phyloP scores from a whole-genome alignment of 2,797 vertebrate genomes.

The Chrysocyon brachyurus region DNA sequence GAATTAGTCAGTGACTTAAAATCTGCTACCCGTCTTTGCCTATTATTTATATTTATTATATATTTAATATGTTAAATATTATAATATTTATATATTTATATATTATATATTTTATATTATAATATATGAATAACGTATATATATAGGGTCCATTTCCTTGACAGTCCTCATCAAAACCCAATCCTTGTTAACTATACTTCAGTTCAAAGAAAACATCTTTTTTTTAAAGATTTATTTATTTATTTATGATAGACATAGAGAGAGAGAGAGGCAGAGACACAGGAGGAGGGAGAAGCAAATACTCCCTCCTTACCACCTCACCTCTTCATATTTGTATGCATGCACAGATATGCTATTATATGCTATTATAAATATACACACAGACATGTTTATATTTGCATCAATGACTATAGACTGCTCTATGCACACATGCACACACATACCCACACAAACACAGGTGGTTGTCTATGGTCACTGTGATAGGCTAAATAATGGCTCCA shows the following conservation, averaged over 20 bases:
- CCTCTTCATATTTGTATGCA: neutral
- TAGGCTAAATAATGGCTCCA: neutral
- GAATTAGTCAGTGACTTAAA: neutral
- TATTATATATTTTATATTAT: no score
- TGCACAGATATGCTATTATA: neutral
- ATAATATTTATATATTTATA: neutral
- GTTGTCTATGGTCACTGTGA: neutral
- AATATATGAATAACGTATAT: neutral
- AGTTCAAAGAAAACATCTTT: neutral
- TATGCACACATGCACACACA: neutral
- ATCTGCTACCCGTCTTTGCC: neutral
- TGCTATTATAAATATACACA: neutral
- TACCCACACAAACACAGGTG: accelerated
- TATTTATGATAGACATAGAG: no score
- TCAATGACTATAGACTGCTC: neutral
- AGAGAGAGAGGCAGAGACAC: no score
- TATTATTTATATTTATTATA: neutral
- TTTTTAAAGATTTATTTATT: no score
- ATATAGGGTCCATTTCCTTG: neutral
- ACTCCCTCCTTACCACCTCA: neutral
- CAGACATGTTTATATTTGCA: neutral
- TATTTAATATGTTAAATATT: no score
- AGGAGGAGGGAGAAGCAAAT: no score
- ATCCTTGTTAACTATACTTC: neutral
- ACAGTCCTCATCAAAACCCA: neutral